These are phyloP conservation scores for Cyprinus carpio DNA, from an alignment of 2,113 vertebrate genomes.

Conservation along the genomic window DNA sequence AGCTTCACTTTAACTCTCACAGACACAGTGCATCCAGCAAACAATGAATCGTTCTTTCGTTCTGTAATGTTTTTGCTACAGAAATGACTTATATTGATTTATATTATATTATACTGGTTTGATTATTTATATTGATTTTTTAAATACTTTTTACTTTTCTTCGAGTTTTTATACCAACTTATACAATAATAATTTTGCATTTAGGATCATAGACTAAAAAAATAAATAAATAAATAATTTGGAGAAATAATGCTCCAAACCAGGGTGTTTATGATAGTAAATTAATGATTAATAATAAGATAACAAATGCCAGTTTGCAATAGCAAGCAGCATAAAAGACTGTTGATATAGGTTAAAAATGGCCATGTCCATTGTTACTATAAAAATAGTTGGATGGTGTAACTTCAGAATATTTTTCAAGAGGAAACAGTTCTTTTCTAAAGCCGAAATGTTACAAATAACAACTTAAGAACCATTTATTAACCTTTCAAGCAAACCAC, in stretches of 20 bases:
- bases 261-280: neutral
- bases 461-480: neutral
- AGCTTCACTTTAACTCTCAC: slow-evolving; percentile 69
- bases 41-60: slow-evolving; percentile 58
- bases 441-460: neutral
- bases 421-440: neutral
- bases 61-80: neutral
- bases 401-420: neutral
- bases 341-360: neutral
- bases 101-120: no score
- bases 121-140: neutral
- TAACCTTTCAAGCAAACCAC: slow-evolving; percentile 1
- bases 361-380: neutral
- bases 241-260: no score
- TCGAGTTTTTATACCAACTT: neutral
- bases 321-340: neutral
- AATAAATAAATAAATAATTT: no score
- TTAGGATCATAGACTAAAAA: no score
- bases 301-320: neutral
- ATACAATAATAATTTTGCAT: neutral
- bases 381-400: neutral
- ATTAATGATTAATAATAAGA: neutral
- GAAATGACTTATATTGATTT: no score
- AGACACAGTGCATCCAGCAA: slow-evolving; percentile 61
- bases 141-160: no score